These are phyloP conservation scores for Agrilus planipennis DNA, from an alignment of 1,140 invertebrate species.

Conservation along the genomic window DNA sequence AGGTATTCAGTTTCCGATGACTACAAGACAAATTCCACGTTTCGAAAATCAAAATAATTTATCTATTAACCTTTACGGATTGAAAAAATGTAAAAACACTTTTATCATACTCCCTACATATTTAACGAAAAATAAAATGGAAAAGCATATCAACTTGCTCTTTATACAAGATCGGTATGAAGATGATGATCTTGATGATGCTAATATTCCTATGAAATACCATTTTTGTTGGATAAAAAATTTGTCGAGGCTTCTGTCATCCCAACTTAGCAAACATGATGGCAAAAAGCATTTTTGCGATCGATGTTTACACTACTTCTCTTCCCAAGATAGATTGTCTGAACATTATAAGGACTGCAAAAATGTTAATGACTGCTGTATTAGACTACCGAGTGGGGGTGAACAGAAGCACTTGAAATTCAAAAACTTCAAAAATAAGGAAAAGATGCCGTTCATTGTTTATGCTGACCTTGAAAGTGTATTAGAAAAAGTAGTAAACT, in stretches of 20 bases:
- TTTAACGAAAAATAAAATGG: slow-evolving; percentile 1
- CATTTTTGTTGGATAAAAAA: slow-evolving; percentile 5
- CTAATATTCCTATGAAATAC: not conserved
- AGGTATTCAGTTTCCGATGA: slow-evolving; percentile 10
- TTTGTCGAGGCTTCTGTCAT: not conserved
- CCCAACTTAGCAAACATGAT: not conserved
- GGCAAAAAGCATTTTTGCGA: not conserved
- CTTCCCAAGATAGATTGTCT: not conserved
- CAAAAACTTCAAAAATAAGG: slow-evolving; percentile 2
- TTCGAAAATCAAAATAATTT: slow-evolving; percentile 17
- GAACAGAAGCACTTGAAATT: not conserved
- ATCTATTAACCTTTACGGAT: slow-evolving; percentile 5
- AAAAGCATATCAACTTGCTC: slow-evolving; percentile 5
- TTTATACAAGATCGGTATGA: not conserved
- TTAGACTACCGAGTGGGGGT: not conserved
- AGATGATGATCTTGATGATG: not conserved
- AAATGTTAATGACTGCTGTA: not conserved
- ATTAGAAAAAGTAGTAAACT: not conserved
- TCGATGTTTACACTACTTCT: slow-evolving; percentile 3
- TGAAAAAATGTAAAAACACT: not conserved
- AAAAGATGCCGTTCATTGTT: not conserved
- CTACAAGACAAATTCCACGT: too few relatives aligned
- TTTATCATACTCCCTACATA: not conserved
- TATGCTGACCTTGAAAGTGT: slow-evolving; percentile 3
- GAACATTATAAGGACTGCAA: not conserved